Evolutionary conservation across 2,113 vertebrate species (phyloP), one percentile per base, ranked within the genome.

Genomic region (Entosphenus tridentatus): DNA sequence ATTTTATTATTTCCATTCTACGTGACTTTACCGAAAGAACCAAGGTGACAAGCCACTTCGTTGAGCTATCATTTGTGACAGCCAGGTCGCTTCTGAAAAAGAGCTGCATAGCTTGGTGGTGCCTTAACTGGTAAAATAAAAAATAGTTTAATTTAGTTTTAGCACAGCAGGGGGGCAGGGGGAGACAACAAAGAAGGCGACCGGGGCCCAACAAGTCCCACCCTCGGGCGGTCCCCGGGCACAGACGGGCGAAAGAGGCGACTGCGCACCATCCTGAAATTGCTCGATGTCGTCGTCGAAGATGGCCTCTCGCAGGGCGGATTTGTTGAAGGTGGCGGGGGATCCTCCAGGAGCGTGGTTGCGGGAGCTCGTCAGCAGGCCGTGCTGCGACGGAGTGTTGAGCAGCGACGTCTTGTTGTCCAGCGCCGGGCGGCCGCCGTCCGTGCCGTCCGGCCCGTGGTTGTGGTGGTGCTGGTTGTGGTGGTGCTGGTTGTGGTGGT

Each of bases 241-340:
- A 14, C 58, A 13, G 58, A 13, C 58, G 16, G 7, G 58, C 8
- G 58, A 55, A 57, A 39, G 68, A 55, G 70, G 14, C 2, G 68
- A 2, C 73, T 70, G 80, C 83, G 77, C 77, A 96, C 93, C 87
- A 69, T 95, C 89, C 12, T 88, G 80, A 68, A 97, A 86, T 77
- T 97, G 92, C 74, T 96, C 92, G 83, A 96, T 89, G 62, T 98
- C 93, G 0, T 98, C 93, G 8, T 96, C 92, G 0, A 98, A 98
- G 73, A 98, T 86, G 0, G 93, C 92, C 76, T 96, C 93, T 75
- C 96, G 95, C 74, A 98, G 80, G 56, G 89, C 90, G 2, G 86
- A 93, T 79, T 96, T 98, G 78, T 96, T 89, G 0, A 96, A 98
- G 3, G 83, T 65, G 62, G n/a, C 21, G n/a, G 21, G 21, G 21